Conservation (phyloP, 2,797 vertebrate species). For the Sorex maritimensis region DNA sequence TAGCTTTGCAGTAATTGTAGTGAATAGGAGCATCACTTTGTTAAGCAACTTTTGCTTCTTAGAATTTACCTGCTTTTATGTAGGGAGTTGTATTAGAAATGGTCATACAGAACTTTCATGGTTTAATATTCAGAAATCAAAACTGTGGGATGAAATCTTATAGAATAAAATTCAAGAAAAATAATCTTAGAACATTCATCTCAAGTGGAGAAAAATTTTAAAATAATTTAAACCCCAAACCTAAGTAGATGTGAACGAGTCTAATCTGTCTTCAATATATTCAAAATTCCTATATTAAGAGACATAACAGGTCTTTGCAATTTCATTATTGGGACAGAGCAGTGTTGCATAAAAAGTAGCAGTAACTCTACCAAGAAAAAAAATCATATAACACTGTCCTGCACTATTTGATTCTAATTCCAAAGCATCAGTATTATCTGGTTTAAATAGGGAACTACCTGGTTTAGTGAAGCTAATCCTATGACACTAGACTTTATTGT, state of each 20-base stretch:
- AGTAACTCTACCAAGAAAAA: neutral
- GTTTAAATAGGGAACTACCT: neutral
- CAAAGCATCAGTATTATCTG: neutral
- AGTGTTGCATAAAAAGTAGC: neutral
- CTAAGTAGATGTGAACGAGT: neutral
- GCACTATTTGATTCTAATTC: neutral
- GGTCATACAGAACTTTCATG: neutral
- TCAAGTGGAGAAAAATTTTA: neutral
- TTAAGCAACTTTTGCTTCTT: neutral
- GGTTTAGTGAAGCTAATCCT: neutral
- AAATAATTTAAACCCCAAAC: neutral
- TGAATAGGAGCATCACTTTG: neutral
- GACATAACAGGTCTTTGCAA: neutral
- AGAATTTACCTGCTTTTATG: neutral
- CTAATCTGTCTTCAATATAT: neutral
- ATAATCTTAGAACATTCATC: neutral
- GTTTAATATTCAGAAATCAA: conserved; percentile 46
- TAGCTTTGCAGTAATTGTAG: neutral
- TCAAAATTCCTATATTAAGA: neutral
- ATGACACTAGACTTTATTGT: neutral
- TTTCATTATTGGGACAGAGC: neutral
- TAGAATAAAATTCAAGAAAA: conserved; percentile 8
- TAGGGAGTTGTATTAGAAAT: conserved; percentile 18
- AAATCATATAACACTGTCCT: neutral
- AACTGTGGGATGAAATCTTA: neutral